Conservation (phyloP, 1,140 invertebrate genomes). For the Drosophila eugracilis region DNA sequence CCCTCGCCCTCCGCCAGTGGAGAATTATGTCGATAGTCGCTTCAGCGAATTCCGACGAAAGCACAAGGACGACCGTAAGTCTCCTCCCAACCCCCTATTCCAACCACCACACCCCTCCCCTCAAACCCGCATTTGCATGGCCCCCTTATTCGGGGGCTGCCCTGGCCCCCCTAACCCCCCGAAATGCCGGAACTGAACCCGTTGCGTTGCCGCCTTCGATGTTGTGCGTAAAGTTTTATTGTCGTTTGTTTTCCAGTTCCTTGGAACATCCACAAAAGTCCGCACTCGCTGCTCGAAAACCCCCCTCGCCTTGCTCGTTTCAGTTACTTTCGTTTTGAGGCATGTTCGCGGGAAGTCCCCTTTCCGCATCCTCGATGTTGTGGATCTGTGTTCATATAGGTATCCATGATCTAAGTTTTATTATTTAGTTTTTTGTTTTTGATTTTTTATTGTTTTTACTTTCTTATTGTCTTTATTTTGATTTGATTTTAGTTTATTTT, state of each 20-base stretch:
- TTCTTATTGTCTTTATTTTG: not conserved
- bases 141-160: conserved; percentile 30
- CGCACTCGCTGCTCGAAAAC: conserved; percentile 53
- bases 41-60: conserved; percentile 84
- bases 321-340: conserved; percentile 79
- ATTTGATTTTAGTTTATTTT: not conserved
- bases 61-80: conserved; percentile 85
- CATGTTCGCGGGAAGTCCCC: conserved; percentile 63
- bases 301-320: conserved; percentile 68
- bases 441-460: not conserved
- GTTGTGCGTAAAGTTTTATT: conserved; percentile 79
- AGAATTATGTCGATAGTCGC: conserved; percentile 83
- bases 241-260: conserved; percentile 77
- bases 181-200: conserved; percentile 28
- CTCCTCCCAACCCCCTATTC: conserved; percentile 12
- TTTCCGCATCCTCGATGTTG: conserved; percentile 84
- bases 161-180: conserved; percentile 9
- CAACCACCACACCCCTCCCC: conserved; percentile 9
- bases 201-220: conserved; percentile 74
- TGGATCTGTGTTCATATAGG: conserved; percentile 81
- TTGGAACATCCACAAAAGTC: conserved; percentile 74
- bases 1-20: conserved; percentile 72
- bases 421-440: conserved; percentile 3
- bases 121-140: conserved; percentile 63
- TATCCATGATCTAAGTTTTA: conserved; percentile 54